These are phyloP conservation scores for Camponotus pennsylvanicus DNA, from an alignment of 1,140 invertebrate species.

Conservation along the genomic window DNA sequence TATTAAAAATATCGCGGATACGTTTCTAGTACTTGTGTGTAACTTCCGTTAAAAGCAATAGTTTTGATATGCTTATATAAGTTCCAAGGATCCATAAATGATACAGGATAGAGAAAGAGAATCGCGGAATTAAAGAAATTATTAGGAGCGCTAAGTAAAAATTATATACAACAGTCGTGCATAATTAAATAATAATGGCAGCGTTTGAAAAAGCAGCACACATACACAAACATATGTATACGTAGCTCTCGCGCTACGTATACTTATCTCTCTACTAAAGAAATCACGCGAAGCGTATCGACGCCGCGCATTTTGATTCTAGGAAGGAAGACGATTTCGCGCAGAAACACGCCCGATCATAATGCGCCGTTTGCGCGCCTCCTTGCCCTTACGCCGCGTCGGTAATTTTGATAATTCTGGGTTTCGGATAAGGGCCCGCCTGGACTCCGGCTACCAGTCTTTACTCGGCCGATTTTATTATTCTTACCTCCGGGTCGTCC, in stretches of 20 bases:
- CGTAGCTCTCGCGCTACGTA: neutral
- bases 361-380: slow-evolving; percentile 81
- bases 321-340: slow-evolving; percentile 59
- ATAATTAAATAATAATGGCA: slow-evolving; percentile 58
- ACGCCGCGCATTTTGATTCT: slow-evolving; percentile 58
- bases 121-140: slow-evolving; percentile 45
- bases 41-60: slow-evolving; percentile 52
- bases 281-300: slow-evolving; percentile 62
- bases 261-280: slow-evolving; percentile 61
- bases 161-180: slow-evolving; percentile 26
- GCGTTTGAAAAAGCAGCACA: slow-evolving; percentile 34
- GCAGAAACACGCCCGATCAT: slow-evolving; percentile 61
- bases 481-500: slow-evolving; percentile 62
- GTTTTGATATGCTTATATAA: slow-evolving; percentile 41
- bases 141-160: slow-evolving; percentile 56
- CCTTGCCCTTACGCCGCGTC: slow-evolving; percentile 60
- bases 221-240: neutral
- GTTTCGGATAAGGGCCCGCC: slow-evolving; percentile 78
- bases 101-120: neutral
- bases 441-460: slow-evolving; percentile 83
- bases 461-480: slow-evolving; percentile 77
- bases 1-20: slow-evolving; percentile 23
- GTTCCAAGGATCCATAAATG: slow-evolving; percentile 38
- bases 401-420: slow-evolving; percentile 85
- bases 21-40: neutral